phyloP scores from a whole-genome alignment of 2,113 vertebrate species.

The Alexandromys fortis region DNA sequence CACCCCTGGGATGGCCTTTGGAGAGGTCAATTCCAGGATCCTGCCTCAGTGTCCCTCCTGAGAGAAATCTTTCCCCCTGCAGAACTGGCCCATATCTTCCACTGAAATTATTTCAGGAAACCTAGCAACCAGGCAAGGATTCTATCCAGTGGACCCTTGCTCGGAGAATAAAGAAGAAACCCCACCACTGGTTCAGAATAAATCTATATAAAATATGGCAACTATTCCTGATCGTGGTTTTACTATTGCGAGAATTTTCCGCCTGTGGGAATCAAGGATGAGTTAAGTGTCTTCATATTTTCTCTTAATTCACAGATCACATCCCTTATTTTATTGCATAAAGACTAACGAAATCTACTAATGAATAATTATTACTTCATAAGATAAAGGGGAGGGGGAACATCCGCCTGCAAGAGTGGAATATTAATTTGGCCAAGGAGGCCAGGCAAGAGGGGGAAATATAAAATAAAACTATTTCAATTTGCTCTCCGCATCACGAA shows the following conservation, averaged over 20 bases:
- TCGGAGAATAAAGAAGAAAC: slow-evolving; percentile 76
- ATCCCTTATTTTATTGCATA: slow-evolving; percentile 87
- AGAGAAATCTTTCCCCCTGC: neutral
- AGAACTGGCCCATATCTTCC: slow-evolving; percentile 13
- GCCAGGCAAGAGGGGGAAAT: slow-evolving; percentile 61
- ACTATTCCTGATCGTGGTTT: slow-evolving; percentile 71
- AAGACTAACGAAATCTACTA: slow-evolving; percentile 87
- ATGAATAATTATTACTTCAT: slow-evolving; percentile 90
- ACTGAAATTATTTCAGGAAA: slow-evolving; percentile 58
- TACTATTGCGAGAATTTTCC: slow-evolving; percentile 47
- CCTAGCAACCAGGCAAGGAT: slow-evolving; percentile 42
- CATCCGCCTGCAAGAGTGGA: slow-evolving; percentile 71
- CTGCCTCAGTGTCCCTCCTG: neutral
- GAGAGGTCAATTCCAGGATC: neutral
- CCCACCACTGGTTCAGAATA: slow-evolving; percentile 74
- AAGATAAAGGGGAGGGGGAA: slow-evolving; percentile 81
- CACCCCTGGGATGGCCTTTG: neutral
- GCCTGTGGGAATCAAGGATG: slow-evolving; percentile 77
- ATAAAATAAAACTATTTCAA: slow-evolving; percentile 81
- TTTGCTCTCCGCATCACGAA: slow-evolving; percentile 78
- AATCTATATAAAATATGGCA: slow-evolving; percentile 79
- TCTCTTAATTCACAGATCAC: slow-evolving; percentile 88
- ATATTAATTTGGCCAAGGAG: slow-evolving; percentile 83
- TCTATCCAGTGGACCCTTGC: slow-evolving; percentile 73
- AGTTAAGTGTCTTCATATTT: slow-evolving; percentile 84